phyloP scores from a whole-genome alignment of 2,888 invertebrate species.

The Ectemnius cavifrons region DNA sequence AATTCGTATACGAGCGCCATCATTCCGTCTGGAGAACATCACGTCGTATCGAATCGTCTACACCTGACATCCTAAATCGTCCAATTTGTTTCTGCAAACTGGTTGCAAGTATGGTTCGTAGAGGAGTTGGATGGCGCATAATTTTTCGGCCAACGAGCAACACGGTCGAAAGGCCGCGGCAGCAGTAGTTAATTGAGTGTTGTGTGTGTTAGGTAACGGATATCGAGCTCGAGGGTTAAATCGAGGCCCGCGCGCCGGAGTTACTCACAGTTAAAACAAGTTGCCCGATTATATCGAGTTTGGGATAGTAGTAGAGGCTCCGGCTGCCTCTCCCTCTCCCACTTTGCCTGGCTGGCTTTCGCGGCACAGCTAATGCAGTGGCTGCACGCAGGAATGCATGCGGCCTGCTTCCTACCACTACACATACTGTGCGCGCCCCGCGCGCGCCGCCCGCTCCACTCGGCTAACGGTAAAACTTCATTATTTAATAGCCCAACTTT shows the following conservation, averaged over 20 bases:
- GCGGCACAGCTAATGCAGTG: slow-evolving; percentile 43
- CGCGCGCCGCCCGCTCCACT: not conserved
- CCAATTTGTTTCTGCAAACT: too few species aligned
- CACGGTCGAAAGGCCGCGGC: too few species aligned
- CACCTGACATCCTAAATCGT: not conserved
- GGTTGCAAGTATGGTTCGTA: too few species aligned
- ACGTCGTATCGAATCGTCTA: not conserved
- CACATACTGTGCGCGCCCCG: not conserved
- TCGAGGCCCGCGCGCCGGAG: slow-evolving; percentile 36
- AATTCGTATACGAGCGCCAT: too few species aligned
- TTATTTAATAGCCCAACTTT: slow-evolving; percentile 48
- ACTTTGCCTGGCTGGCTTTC: not conserved
- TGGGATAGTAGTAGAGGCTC: too few species aligned
- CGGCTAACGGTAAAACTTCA: slow-evolving; percentile 45
- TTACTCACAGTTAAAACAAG: slow-evolving; percentile 47
- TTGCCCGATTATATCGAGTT: slow-evolving; percentile 46
- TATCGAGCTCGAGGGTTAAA: slow-evolving; percentile 31
- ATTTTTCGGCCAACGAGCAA: too few species aligned
- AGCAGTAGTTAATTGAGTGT: not conserved
- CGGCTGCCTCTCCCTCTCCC: not conserved
- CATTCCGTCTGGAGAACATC: not conserved
- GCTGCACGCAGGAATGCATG: slow-evolving; percentile 28
- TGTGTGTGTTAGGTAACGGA: not conserved
- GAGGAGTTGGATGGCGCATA: too few species aligned
- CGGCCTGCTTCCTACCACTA: not conserved